Evolutionary conservation across 2,113 vertebrate species (phyloP), one percentile per base, ranked within the genome.

Genomic region (Scopus umbretta): DNA sequence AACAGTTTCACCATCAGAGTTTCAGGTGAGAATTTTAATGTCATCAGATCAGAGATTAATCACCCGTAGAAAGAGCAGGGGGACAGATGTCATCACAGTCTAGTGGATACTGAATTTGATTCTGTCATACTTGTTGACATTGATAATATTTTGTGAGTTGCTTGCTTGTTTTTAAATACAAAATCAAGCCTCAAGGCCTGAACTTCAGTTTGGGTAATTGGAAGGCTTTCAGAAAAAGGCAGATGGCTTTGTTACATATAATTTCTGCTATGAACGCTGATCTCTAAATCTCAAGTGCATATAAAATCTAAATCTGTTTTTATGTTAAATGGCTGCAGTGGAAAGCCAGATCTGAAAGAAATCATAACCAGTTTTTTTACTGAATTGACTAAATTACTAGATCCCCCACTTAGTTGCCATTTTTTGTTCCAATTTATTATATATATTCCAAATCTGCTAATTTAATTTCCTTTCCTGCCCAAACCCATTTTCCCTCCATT

Each of bases 381-480:
- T 26, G 14, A 79, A 58, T 75, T 68, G 52, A 56, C 13, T 52
- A 34, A 66, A 65, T 88, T 49, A 67, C 18, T 87, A 62, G 53
- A 55, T 90, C 40, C 30, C 82, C 38, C 40, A 30, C 32, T 73
- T 75, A 88, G 72, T 63, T 88, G 47, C 68, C 66, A 13, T 89
- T 81, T 97, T 96, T 85, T 92, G 34, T 94, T 89, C 92, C 81
- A 66, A 25, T 80, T 96, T 10, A 47, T 90, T 96, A 86, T 95
- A 55, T 80, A 13, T 92, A 81, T 91, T 94, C 81, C 89, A 81
- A 86, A 89, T 93, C 81, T 83, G 91, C 95, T 96, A 95, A 97
- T 94, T 92, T 82, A 73, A 96, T 97, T 97, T 97, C 95, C 94
- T 97, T 73, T 94, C 97, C 94, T 86, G 94, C 92, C 93, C 97